Base-by-base conservation (phyloP, 2,113 vertebrate species). In the Syngnathus typhle region DNA sequence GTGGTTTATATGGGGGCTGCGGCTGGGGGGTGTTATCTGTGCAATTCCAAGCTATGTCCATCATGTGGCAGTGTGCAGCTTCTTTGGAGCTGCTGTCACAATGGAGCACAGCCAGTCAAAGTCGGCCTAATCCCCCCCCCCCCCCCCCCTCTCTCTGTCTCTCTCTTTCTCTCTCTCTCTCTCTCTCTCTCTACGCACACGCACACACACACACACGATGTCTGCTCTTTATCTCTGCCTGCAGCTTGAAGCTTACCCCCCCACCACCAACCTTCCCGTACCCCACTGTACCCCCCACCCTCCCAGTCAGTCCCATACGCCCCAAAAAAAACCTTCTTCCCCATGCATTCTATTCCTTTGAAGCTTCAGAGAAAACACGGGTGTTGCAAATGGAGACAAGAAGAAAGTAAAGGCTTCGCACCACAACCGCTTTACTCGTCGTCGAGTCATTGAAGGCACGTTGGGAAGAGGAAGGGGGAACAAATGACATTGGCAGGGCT, bases 161-260 rank as follows among this genome's bases (percentile, higher is more conserved):
- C 62, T 39, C 76, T 38, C 65, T 59, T 27, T n/a, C n/a, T n/a
- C n/a, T 66, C 62, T 5, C 54, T 27, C 68, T 7, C 68, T 54
- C 69, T 66, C 58, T 54, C 66, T 68, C 62, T 39, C 76, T 38
- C 65, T 59, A 69, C 63, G 5, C 55, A 39, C 64, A 7, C 69
- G 60, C 69, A 71, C 58, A 54, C 64, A 70, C 62, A 41, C 76
- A 39, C 65, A 63, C 71, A 58, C 67, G 19, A 69, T 80, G 85
- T 88, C 83, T 88, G 85, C 78, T 81, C 85, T 88, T 91, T 91
- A 91, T 92, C 89, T 86, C 89, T 78, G 72, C 63, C 72, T 85
- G 88, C 91, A 91, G 87, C 89, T 92, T 91, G 88, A 79, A 84
- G 87, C 85, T 85, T 81, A 82, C 84, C 76, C 79, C 75, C 68